These are phyloP conservation scores for Otolemur crassicaudatus DNA, from an alignment of 2,797 vertebrate genomes.

Conservation along the genomic window DNA sequence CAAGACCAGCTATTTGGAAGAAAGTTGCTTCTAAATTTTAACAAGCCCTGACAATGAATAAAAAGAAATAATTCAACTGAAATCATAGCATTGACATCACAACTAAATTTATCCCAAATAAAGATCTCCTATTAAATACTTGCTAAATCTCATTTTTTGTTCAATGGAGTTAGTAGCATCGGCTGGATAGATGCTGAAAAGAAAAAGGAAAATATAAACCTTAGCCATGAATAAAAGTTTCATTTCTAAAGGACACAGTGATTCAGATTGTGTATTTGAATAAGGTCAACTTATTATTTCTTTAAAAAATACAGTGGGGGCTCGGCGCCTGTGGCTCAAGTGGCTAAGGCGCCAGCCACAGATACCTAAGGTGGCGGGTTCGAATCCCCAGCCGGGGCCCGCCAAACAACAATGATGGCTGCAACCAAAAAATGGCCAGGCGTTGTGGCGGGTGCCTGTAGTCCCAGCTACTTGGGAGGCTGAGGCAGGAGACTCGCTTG, in stretches of 20 bases:
- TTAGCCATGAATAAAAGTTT: conserved; percentile 59
- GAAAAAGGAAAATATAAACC: conserved; percentile 35
- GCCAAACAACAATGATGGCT: too few relatives aligned
- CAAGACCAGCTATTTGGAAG: conserved; percentile 5
- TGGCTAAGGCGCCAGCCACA: too few relatives aligned
- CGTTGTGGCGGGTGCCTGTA: too few relatives aligned
- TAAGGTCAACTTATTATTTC: background rate
- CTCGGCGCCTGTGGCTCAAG: too few relatives aligned
- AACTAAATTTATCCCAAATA: background rate
- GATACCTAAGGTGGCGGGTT: too few relatives aligned
- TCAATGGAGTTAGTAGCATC: background rate
- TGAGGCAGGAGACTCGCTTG: too few relatives aligned
- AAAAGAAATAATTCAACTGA: background rate
- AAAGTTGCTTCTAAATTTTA: background rate
- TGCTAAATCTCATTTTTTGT: conserved; percentile 32
- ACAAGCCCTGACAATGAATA: background rate
- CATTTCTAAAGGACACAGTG: conserved; percentile 50
- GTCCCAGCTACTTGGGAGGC: too few relatives aligned
- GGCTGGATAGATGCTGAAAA: conserved; percentile 20
- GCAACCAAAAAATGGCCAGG: too few relatives aligned
- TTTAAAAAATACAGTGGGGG: background rate
- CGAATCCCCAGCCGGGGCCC: too few relatives aligned
- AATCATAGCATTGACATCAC: background rate
- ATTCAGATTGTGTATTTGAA: conserved; percentile 43
- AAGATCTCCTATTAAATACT: conserved; percentile 31